phyloP scores from a whole-genome alignment of 2,797 vertebrate species.

The Xiphophorus birchmanni region DNA sequence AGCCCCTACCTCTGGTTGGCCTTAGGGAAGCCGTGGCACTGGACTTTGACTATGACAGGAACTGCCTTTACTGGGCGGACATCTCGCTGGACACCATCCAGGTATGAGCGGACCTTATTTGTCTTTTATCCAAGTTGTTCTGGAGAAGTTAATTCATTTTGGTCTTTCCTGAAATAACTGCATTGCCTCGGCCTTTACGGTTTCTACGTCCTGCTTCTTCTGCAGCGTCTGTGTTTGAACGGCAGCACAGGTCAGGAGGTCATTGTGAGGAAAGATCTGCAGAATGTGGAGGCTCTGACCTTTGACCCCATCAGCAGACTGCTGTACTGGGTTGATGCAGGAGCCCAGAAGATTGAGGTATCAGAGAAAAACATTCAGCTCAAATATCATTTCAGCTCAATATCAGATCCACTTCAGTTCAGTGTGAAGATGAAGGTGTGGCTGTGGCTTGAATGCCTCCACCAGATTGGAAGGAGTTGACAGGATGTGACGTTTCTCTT shows the following conservation, averaged over 20 bases:
- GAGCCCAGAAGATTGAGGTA: constrained; percentile 96
- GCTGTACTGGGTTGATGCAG: constrained; percentile 97
- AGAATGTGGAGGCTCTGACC: constrained; percentile 94
- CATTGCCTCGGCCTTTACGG: not conserved
- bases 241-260: constrained; percentile 94
- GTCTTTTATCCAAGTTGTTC: not conserved
- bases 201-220: not conserved
- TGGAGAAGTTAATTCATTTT: not conserved
- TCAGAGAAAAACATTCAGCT: not conserved
- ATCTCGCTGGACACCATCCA: constrained; percentile 94
- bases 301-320: constrained; percentile 94
- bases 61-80: constrained; percentile 99
- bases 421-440: too few species aligned
- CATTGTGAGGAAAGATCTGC: constrained; percentile 88
- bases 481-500: too few species aligned
- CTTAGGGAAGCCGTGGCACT: constrained; percentile 91
- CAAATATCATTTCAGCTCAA: not conserved
- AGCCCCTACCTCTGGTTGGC: constrained; percentile 89
- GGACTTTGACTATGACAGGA: constrained; percentile 95
- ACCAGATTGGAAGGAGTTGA: too few species aligned
- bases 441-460: too few species aligned
- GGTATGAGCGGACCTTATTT: constrained; percentile 72
- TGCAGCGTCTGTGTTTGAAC: constrained; percentile 90
- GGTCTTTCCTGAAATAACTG: not conserved
- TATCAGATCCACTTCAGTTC: too few species aligned